Evolutionary conservation across 64 coral and sea anemone genomes (phyloP).

Genomic region (Orbicella faveolata): DNA sequence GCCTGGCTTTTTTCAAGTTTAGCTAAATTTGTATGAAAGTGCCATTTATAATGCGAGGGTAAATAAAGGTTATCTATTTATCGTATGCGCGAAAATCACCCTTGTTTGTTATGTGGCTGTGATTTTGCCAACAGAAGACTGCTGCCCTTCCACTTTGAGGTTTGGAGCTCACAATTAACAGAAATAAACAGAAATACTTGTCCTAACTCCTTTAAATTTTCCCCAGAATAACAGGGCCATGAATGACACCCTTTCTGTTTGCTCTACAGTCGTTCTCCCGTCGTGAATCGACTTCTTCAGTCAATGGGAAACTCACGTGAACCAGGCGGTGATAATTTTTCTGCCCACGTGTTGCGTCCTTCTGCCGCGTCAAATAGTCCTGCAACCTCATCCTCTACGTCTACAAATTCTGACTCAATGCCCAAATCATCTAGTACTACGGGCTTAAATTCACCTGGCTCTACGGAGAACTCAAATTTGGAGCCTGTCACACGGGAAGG

Average conservation of each 20-base stretch:
- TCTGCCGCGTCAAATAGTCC: not conserved
- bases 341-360: conserved; percentile 51
- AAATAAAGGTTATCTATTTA: too few species aligned
- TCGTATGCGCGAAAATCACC: too few species aligned
- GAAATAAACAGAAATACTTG: too few species aligned
- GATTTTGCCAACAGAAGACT: too few species aligned
- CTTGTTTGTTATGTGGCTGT: too few species aligned
- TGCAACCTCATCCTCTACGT: not conserved
- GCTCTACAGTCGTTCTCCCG: conserved; percentile 22
- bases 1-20: too few species aligned
- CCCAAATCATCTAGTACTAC: not conserved
- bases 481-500: not conserved
- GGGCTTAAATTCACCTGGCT: not conserved
- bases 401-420: not conserved
- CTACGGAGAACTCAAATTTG: not conserved
- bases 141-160: too few species aligned
- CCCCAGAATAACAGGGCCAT: not conserved
- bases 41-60: too few species aligned
- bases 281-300: conserved; percentile 70
- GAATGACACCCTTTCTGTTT: not conserved
- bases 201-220: too few species aligned
- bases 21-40: too few species aligned
- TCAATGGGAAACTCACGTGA: conserved; percentile 62
- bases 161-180: too few species aligned
- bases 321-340: conserved; percentile 37